These are phyloP conservation scores for Gymnothorax javanicus DNA, from an alignment of 2,797 vertebrate species.

Conservation along the genomic window DNA sequence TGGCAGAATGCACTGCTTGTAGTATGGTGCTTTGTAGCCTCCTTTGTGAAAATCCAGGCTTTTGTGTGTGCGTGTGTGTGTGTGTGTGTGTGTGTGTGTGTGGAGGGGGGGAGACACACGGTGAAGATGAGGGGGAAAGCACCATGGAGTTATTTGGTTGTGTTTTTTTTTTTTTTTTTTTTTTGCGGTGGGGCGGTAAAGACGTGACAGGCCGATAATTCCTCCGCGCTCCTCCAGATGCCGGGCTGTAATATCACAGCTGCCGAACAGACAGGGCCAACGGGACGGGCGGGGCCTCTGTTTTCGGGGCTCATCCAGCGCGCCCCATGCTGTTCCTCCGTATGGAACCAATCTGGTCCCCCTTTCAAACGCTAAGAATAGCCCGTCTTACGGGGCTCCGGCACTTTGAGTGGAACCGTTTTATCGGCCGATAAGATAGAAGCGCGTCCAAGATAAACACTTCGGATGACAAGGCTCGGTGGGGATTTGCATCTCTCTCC, in stretches of 20 bases:
- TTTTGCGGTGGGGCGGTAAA: slow-evolving; percentile 72
- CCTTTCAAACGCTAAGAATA: slow-evolving; percentile 71
- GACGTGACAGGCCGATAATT: slow-evolving; percentile 80
- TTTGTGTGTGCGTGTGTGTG: neutral
- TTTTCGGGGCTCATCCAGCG: slow-evolving; percentile 66
- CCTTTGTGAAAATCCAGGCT: neutral
- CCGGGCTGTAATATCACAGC: slow-evolving; percentile 74
- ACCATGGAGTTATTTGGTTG: neutral
- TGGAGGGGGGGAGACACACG: neutral
- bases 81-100: neutral
- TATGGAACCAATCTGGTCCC: slow-evolving; percentile 81
- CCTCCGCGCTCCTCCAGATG: slow-evolving; percentile 87
- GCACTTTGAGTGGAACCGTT: slow-evolving; percentile 77
- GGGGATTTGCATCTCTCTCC: neutral
- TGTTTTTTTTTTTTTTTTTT: slow-evolving; percentile 41
- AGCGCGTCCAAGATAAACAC: slow-evolving; percentile 86
- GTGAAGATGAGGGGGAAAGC: neutral
- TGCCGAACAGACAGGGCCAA: slow-evolving; percentile 73
- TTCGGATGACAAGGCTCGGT: slow-evolving; percentile 48
- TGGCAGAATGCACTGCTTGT: neutral
- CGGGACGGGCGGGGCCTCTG: slow-evolving; percentile 62
- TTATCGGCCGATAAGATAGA: slow-evolving; percentile 82
- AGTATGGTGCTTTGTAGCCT: neutral
- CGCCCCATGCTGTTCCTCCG: slow-evolving; percentile 79
- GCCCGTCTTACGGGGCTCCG: slow-evolving; percentile 76